These are phyloP conservation scores for Catostylus mosaicus DNA, from an alignment of 30 jellyfish, hydroid and myxozoan species.

Conservation along the genomic window DNA sequence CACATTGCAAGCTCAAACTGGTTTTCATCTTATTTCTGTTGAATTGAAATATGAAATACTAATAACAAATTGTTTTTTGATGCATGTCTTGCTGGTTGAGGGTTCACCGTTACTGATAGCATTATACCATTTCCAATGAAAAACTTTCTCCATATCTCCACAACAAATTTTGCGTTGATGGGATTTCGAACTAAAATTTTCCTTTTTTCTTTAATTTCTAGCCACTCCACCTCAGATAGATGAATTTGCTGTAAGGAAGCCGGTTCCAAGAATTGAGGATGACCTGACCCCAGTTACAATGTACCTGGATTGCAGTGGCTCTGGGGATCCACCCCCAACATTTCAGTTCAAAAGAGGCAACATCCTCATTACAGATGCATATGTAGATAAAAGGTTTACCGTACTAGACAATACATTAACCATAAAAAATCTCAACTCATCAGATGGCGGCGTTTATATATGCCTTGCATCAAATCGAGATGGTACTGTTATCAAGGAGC, in stretches of 20 bases:
- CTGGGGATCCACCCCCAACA: slow-evolving; percentile 95
- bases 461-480: slow-evolving; percentile 60
- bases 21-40: no score
- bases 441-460: slow-evolving; percentile 68
- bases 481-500: slow-evolving; percentile 64
- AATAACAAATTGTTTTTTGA: no score
- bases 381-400: slow-evolving; percentile 44
- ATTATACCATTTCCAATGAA: neutral
- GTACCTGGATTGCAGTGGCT: slow-evolving; percentile 88
- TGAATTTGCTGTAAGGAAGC: slow-evolving; percentile 19
- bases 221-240: slow-evolving; percentile 66
- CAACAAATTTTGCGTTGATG: neutral
- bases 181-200: neutral
- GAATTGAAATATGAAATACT: no score
- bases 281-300: slow-evolving; percentile 33
- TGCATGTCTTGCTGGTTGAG: no score
- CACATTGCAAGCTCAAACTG: no score
- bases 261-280: slow-evolving; percentile 70
- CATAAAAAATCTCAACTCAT: slow-evolving; percentile 10
- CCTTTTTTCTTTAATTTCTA: neutral
- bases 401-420: slow-evolving; percentile 37
- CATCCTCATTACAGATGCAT: slow-evolving; percentile 9
- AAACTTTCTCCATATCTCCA: neutral
- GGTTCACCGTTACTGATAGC: no score
- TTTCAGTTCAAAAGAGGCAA: slow-evolving; percentile 35